Evolutionary conservation across 2,888 invertebrate genomes (phyloP).

Genomic region (Eudiplozoon nipponicum): DNA sequence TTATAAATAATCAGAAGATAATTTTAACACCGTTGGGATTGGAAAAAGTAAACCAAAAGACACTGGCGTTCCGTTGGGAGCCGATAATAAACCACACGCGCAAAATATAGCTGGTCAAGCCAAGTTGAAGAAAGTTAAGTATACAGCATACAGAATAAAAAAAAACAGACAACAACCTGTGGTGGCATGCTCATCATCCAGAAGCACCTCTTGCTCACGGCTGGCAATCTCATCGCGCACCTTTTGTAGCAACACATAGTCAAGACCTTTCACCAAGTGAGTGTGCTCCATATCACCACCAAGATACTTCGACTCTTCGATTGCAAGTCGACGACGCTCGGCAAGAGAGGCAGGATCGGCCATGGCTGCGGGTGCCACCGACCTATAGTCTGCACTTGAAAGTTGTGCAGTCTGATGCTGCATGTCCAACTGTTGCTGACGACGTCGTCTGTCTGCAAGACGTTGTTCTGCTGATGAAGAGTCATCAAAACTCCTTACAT

Average conservation of each 20-base stretch:
- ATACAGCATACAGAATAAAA: conserved; percentile 7
- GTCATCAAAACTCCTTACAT: too few species aligned
- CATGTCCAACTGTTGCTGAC: too few species aligned
- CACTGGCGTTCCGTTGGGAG: too few species aligned
- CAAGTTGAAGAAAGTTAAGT: too few species aligned
- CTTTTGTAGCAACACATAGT: conserved; percentile 62
- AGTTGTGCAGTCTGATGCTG: too few species aligned
- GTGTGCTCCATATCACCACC: conserved; percentile 99
- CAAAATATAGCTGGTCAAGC: too few species aligned
- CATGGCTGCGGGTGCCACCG: conserved; percentile 76
- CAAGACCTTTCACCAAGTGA: conserved; percentile 87
- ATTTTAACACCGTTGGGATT: too few species aligned
- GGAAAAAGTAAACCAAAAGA: too few species aligned
- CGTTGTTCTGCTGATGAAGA: too few species aligned
- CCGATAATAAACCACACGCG: too few species aligned
- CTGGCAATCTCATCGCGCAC: conserved; percentile 52
- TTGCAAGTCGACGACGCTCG: conserved; percentile 63
- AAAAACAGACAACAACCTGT: conserved; percentile 15
- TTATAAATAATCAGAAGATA: too few species aligned
- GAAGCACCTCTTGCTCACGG: conserved; percentile 34
- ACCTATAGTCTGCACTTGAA: conserved; percentile 47
- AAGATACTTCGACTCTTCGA: conserved; percentile 88
- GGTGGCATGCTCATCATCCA: conserved; percentile 4
- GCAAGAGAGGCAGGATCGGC: conserved; percentile 37
- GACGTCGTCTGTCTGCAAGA: too few species aligned